Base-by-base conservation (phyloP, 2,888 invertebrate species). In the Pristionchus arcanus region DNA sequence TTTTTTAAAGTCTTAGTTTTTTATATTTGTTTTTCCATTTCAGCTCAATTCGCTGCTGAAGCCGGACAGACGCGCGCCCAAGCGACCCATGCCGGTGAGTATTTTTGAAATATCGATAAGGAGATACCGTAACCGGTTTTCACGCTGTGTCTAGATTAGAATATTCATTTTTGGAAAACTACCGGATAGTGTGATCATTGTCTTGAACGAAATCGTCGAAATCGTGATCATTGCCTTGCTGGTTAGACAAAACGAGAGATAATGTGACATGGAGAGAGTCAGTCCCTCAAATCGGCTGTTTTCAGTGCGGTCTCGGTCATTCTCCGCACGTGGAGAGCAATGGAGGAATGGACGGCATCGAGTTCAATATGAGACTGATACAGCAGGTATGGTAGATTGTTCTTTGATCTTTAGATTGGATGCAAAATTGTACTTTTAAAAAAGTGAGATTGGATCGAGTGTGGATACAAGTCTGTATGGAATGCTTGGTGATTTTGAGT, bases 31-130 rank as follows among this genome's bases (percentile, higher is more conserved):
- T 49, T 49, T 49, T 49, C 9, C n/a, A 59, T n/a, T 71, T 71
- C 87, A 87, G 87, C 53, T 87, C 19, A 87, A 87, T 71, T 87
- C 87, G 15, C 71, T 87, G 34, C 71, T 87, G n/a, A 87, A 87
- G 53, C 49, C 55, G 37, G 86, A 87, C 21, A 42, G 74, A 68
- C 87, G 77, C 49, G 77, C 77, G 77, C 77, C 77, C 25, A 77
- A 77, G 77, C 37, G 77, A 25, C 77, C 77, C 21, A 77, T 77
- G 77, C 77, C 77, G 0, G 77, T 77, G 77, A 77, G 77, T 77
- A 5, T 13, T 0, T 66, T 28, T 66, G 13, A 25, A 4, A n/a
- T 66, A 66, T 25, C 66, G 66, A 25, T 59, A 13, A 1, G 9
- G 9, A 13, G 13, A 11, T 49, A 49, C 42, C 9, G 11, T 49